Conservation (phyloP, 2,888 invertebrate species). For the Chrysotoxum bicinctum region DNA sequence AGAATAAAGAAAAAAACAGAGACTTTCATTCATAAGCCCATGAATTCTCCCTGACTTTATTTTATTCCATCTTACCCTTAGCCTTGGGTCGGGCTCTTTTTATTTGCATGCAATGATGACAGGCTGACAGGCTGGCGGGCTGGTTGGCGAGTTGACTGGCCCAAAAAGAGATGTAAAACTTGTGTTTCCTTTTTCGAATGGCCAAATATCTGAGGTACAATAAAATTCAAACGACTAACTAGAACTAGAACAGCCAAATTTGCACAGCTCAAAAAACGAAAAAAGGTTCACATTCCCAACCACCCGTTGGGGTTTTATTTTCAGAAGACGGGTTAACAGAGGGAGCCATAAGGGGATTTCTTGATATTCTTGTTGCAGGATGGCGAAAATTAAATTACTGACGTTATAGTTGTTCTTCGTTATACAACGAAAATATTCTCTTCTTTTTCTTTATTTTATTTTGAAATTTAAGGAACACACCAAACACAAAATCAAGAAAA, state of each 20-base stretch:
- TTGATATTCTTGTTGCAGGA: neutral
- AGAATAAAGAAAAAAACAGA: conserved; percentile 25
- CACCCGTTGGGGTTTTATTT: neutral
- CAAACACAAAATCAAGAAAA: conserved; percentile 6
- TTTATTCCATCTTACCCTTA: conserved; percentile 6
- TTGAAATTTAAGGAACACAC: conserved; percentile 43
- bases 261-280: conserved; percentile 10
- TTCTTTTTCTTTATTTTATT: conserved; percentile 61
- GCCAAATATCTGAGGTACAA: conserved; percentile 69
- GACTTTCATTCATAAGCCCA: conserved; percentile 53
- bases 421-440: conserved; percentile 37
- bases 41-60: conserved; percentile 46
- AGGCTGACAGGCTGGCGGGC: neutral
- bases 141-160: neutral
- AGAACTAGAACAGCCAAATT: conserved; percentile 21
- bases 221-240: conserved; percentile 41
- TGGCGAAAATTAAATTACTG: conserved; percentile 43
- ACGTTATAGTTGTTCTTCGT: conserved; percentile 12
- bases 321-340: neutral
- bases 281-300: conserved; percentile 53
- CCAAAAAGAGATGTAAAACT: conserved; percentile 27
- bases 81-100: neutral
- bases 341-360: conserved; percentile 14
- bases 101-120: conserved; percentile 51
- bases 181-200: conserved; percentile 37